Evolutionary conservation across 2,888 invertebrate species (phyloP), one percentile per base, ranked within the genome.

Genomic region (Cartodere bifasciata): DNA sequence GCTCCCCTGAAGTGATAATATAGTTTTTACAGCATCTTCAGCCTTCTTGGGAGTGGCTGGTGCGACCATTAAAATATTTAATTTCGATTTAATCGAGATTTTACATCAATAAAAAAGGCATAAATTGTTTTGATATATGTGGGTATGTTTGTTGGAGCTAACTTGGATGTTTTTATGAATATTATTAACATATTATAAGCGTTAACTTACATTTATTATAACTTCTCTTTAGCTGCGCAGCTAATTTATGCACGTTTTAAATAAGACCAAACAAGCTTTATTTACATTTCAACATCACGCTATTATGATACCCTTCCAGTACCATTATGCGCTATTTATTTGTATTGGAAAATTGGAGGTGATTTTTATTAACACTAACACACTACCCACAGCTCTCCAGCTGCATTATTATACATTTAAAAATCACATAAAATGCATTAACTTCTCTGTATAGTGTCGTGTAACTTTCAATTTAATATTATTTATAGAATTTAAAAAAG

Each of bases 41-140:
- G 46, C 44, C 47, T 43, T 45, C 43, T 42, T 41, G 49, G 52
- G 53, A 50, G 53, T 52, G 52, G 46, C 51, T 43, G 47, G 42
- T 42, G 40, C 38, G 42, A 38, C 43, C 44, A 50, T 48, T 48
- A 53, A 53, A 53, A 52, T 54, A 55, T 54, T 55, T 55, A 55
- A 55, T 55, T 54, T 51, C 49, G 53, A 53, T 54, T 52, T 53
- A 55, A 55, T 55, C 55, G 53, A 46, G 50, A 52, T 51, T 53
- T 54, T 53, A 55, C 55, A 55, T 54, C 55, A 54, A 55, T 55
- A 54, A 55, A 55, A 54, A 49, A 42, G 44, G 43, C 49, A 55
- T 55, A 55, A 54, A 55, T 53, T 48, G 40, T 41, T 40, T 44
- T 50, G 50, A 51, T 51, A 48, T 50, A 52, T 51, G 39, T 38